Percentiles rank a stretch among this genome's conserved stretches.
These are phyloP conservation scores for Choristoneura fumiferana DNA, from an alignment of 1,140 invertebrate genomes.

Conservation along the genomic window DNA sequence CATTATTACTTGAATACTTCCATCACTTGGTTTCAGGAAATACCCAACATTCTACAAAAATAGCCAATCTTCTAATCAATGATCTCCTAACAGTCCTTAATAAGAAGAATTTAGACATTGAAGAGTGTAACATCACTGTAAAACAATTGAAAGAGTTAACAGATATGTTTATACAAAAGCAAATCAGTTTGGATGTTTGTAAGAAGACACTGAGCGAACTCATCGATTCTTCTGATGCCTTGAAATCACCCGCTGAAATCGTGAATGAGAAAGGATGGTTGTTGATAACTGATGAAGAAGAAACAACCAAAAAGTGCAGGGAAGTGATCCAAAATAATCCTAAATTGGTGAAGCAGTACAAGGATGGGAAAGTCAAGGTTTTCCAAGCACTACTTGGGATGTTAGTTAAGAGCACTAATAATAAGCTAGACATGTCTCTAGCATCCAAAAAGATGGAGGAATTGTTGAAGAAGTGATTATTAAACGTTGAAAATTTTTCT, in stretches of 20 bases:
- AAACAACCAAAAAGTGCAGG: slow-evolving; percentile 81
- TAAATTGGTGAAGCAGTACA: slow-evolving; percentile 83
- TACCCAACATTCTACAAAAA: slow-evolving; percentile 77
- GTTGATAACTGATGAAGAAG: slow-evolving; percentile 81
- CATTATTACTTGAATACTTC: slow-evolving; percentile 82
- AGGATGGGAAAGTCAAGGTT: slow-evolving; percentile 84
- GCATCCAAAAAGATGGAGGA: slow-evolving; percentile 81
- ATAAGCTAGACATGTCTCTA: slow-evolving; percentile 83
- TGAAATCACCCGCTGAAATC: slow-evolving; percentile 73
- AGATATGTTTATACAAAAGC: slow-evolving; percentile 78
- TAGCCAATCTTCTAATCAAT: slow-evolving; percentile 84
- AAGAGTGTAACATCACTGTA: slow-evolving; percentile 77
- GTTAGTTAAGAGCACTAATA: slow-evolving; percentile 79
- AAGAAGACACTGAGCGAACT: slow-evolving; percentile 79
- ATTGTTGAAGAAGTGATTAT: slow-evolving; percentile 77
- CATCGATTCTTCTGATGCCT: slow-evolving; percentile 63
- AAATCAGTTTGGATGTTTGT: slow-evolving; percentile 81
- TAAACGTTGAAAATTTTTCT: slow-evolving; percentile 23
- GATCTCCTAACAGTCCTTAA: slow-evolving; percentile 83
- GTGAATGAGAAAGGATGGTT: slow-evolving; percentile 81
- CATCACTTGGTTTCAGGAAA: slow-evolving; percentile 75
- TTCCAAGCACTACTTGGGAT: slow-evolving; percentile 82
- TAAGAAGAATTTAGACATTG: slow-evolving; percentile 79
- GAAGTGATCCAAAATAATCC: slow-evolving; percentile 83
- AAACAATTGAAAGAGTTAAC: slow-evolving; percentile 80